Percentiles rank a stretch among this genome's conserved stretches.
These are phyloP conservation scores for Chironomus striatipennis DNA, from an alignment of 1,140 invertebrate genomes.

Conservation along the genomic window DNA sequence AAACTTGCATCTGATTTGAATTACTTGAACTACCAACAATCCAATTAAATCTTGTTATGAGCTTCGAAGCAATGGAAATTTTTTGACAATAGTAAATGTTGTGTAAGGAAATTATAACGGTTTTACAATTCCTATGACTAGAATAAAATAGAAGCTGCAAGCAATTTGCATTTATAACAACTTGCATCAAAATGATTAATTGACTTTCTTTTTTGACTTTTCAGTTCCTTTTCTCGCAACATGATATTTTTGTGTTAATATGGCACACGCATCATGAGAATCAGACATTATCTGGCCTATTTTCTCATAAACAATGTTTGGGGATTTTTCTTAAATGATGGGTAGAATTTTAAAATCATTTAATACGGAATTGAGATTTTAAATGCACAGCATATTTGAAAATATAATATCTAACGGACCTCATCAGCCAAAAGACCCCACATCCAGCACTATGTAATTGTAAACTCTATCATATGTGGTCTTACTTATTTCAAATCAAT, in stretches of 20 bases:
- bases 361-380: no score
- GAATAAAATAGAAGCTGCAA: not conserved
- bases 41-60: not conserved
- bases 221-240: not conserved
- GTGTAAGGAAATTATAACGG: not conserved
- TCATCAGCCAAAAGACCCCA: not conserved
- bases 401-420: no score
- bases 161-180: not conserved
- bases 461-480: not conserved
- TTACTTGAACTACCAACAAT: not conserved
- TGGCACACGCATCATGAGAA: not conserved
- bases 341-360: no score
- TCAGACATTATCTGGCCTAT: no score
- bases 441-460: not conserved
- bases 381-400: no score
- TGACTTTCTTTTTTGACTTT: not conserved
- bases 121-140: not conserved
- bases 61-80: not conserved
- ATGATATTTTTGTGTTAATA: not conserved
- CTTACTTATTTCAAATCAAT: conserved; percentile 17
- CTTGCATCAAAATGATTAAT: not conserved
- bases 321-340: no score
- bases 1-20: not conserved
- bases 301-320: no score
- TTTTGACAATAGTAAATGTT: conserved; percentile 3